Evolutionary conservation across 2,797 vertebrate genomes (phyloP), one percentile per base, ranked within the genome.

Genomic region (Tadarida brasiliensis): DNA sequence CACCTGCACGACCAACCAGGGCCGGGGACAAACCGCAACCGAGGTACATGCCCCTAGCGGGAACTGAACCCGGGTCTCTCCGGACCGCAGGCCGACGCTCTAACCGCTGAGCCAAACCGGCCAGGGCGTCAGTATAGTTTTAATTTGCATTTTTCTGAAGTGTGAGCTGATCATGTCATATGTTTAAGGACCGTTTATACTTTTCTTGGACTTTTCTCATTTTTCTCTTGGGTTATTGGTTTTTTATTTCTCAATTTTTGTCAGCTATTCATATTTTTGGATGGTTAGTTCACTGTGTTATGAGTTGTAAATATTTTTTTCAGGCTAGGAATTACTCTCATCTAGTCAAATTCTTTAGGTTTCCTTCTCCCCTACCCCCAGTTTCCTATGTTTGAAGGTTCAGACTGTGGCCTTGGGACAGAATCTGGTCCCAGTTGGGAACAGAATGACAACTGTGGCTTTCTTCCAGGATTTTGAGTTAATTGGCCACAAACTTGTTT

Each of bases 231-330:
- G 35, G 24, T 56, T 91, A 28, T 51, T 67, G 49, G 19, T 56
- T 94, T 35, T 11, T 73, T 83, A 57, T 83, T 84, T 71, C 35
- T 95, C 33, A 81, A 12, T 78, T 86, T 82, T 51, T 67, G 6
- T 83, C 65, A 80, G 39, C 22, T 82, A 24, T 89, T 76, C 80
- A 11, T 76, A 28, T 35, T 93, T 97, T 88, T 47, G 56, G 65
- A 77, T 90, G 54, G 15, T 93, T 93, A 51, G 63, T 93, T 84
- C 14, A 12, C 83, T 81, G 47, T 61, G 33, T 94, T 84, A 74
- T 12, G 39, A 87, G n/a, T 77, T 77, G 16, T 47, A 90, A 47
- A 28, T 67, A 78, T 88, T 78, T 96, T 96, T 92, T 76, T 94
- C 26, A 78, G 47, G 63, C 63, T 84, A 47, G 65, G 44, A 92